Evolutionary conservation across 2,888 invertebrate species (phyloP).

Genomic region (Incurvaria masculella): DNA sequence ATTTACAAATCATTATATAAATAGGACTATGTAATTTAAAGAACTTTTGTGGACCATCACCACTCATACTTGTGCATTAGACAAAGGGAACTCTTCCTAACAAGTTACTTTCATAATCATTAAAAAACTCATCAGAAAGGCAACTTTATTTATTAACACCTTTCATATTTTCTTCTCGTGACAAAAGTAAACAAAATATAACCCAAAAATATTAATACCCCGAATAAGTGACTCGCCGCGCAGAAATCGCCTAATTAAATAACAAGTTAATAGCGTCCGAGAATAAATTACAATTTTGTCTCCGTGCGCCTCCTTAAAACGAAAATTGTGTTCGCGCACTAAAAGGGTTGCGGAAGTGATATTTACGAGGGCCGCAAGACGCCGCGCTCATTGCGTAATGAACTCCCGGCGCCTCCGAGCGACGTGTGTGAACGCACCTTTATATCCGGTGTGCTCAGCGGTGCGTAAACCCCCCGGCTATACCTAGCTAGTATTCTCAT

Average conservation of each 20-base stretch:
- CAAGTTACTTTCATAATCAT: too few species aligned
- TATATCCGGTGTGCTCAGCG: conserved; percentile 11
- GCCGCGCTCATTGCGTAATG: conserved; percentile 31
- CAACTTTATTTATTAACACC: too few species aligned
- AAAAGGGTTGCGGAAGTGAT: conserved; percentile 47
- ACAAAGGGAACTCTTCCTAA: too few species aligned
- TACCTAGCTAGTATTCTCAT: conserved; percentile 9
- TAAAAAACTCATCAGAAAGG: too few species aligned
- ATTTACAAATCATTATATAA: too few species aligned
- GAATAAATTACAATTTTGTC: conserved; percentile 6
- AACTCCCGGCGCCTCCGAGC: conserved; percentile 13
- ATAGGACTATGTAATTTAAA: too few species aligned
- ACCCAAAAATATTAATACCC: too few species aligned
- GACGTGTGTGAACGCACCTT: conserved; percentile 19
- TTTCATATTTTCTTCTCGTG: too few species aligned
- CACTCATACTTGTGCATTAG: too few species aligned
- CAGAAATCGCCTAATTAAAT: not conserved
- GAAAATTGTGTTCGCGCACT: conserved; percentile 44
- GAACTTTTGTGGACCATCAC: too few species aligned
- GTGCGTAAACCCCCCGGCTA: conserved; percentile 3
- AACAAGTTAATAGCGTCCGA: not conserved
- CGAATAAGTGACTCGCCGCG: not conserved
- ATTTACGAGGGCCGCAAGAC: conserved; percentile 31
- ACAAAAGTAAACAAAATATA: too few species aligned
- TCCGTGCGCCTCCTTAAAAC: conserved; percentile 38